phyloP scores from a whole-genome alignment of 64 coral and sea anemone species.

The Pachyseris speciosa region DNA sequence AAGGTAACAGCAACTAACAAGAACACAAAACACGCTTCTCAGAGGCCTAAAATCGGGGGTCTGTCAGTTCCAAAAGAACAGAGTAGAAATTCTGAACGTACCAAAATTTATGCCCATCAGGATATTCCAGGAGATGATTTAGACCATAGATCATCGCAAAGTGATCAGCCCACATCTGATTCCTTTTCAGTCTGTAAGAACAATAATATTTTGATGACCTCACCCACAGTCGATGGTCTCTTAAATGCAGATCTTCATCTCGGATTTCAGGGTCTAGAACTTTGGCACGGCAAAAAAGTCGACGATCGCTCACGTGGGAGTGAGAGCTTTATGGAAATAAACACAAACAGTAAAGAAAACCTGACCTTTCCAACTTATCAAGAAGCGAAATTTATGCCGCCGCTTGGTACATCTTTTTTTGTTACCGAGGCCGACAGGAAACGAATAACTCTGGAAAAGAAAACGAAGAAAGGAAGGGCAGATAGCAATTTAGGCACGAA shows the following conservation, averaged over 20 bases:
- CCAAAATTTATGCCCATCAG: background rate
- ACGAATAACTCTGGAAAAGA: background rate
- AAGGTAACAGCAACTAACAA: background rate
- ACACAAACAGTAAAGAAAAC: background rate
- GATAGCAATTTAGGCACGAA: background rate
- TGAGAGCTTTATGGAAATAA: background rate
- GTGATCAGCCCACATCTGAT: background rate
- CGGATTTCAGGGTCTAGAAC: background rate
- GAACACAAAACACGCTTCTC: background rate
- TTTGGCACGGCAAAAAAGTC: background rate
- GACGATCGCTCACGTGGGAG: background rate
- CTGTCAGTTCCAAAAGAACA: background rate
- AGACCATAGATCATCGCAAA: background rate
- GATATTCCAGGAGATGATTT: background rate
- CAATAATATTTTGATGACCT: background rate
- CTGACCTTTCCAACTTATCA: background rate
- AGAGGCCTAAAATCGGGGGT: background rate
- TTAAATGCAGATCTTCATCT: constrained; percentile 7
- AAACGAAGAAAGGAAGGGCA: background rate
- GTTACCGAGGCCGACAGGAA: too few relatives aligned
- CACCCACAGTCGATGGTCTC: background rate
- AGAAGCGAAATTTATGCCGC: background rate
- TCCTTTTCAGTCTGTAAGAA: background rate
- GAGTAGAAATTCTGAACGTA: background rate
- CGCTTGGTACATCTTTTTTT: too few relatives aligned